phyloP scores from a whole-genome alignment of 92 coral and sea anemone genomes.

The Parazoanthus swiftii region DNA sequence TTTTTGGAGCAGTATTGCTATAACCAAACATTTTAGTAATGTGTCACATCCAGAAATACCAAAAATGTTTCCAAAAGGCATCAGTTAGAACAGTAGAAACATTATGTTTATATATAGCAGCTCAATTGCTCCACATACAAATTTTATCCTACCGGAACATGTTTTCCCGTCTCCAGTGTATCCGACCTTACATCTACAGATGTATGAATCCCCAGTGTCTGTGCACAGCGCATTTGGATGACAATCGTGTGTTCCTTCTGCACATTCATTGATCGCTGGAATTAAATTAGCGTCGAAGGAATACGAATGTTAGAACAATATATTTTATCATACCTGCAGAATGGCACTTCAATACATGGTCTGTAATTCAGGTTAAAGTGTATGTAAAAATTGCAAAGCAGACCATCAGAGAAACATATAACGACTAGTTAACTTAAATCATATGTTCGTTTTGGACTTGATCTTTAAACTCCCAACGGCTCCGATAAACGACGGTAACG shows the following conservation, averaged over 20 bases:
- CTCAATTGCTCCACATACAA: no score
- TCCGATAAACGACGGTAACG: no score
- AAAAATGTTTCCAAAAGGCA: background rate
- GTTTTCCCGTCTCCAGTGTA: slow-evolving; percentile 58
- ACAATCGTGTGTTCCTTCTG: slow-evolving; percentile 48
- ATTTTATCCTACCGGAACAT: slow-evolving; percentile 45
- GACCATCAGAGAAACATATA: no score
- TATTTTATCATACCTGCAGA: background rate
- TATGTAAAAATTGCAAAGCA: no score
- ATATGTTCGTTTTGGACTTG: no score
- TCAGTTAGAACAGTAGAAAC: background rate
- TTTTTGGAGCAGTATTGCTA: no score
- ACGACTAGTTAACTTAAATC: no score
- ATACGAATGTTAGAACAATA: background rate
- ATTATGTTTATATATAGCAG: background rate
- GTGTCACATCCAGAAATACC: no score
- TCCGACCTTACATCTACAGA: slow-evolving; percentile 61
- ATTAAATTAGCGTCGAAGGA: background rate
- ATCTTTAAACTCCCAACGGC: no score
- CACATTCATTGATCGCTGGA: slow-evolving; percentile 4
- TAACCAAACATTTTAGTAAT: background rate
- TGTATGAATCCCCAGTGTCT: slow-evolving; percentile 57
- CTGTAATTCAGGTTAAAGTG: no score
- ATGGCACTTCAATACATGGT: background rate
- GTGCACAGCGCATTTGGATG: slow-evolving; percentile 10